Evolutionary conservation across 1,140 invertebrate species (phyloP).

Genomic region (Cyclargus thomasi): DNA sequence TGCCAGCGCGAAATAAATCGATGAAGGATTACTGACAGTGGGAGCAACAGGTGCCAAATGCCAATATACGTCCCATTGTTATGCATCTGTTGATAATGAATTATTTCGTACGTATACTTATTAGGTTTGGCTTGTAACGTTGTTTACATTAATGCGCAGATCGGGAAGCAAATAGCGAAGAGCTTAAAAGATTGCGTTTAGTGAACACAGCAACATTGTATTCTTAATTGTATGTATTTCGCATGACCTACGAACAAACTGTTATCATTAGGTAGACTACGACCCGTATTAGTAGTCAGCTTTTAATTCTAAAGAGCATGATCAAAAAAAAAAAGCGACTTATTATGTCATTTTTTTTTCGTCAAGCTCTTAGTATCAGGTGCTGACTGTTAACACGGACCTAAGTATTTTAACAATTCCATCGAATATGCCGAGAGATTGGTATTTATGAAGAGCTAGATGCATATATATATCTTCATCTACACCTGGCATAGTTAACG

Average conservation of each 20-base stretch:
- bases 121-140: not conserved
- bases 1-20: slow-evolving; percentile 15
- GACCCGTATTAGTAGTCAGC: too few relatives aligned
- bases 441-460: not conserved
- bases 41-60: slow-evolving; percentile 18
- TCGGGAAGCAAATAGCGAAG: not conserved
- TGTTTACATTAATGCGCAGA: not conserved
- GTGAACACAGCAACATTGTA: not conserved
- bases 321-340: too few relatives aligned
- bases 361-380: too few relatives aligned
- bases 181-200: not conserved
- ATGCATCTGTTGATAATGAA: not conserved
- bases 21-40: slow-evolving; percentile 24
- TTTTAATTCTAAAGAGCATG: too few relatives aligned
- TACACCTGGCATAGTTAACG: not conserved
- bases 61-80: not conserved
- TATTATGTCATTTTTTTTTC: too few relatives aligned
- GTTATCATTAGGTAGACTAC: too few relatives aligned
- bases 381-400: too few relatives aligned
- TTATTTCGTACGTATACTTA: not conserved
- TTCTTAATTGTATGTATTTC: too few relatives aligned
- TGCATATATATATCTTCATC: not conserved
- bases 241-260: not conserved
- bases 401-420: too few relatives aligned
- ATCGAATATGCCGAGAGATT: too few relatives aligned